Conservation (phyloP, 2,797 vertebrate genomes). For the Crypturellus tataupa region DNA sequence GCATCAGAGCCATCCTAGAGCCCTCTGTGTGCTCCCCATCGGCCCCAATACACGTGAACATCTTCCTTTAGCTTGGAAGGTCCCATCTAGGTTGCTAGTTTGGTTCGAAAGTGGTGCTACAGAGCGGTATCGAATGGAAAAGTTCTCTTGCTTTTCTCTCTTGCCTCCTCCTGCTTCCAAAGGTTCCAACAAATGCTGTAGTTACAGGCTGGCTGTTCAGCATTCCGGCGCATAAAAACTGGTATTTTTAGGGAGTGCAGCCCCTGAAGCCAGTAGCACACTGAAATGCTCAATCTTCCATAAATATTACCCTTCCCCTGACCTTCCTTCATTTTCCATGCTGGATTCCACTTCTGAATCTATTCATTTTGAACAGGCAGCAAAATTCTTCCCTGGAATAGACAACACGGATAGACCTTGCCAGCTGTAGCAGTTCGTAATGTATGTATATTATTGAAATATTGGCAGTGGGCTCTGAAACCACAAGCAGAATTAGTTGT, state of each 20-base stretch:
- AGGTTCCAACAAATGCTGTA: conserved; percentile 21
- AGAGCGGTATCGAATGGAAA: neutral
- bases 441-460: conserved; percentile 59
- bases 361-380: conserved; percentile 74
- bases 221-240: conserved; percentile 25
- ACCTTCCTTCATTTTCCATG: conserved; percentile 78
- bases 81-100: neutral
- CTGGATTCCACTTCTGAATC: conserved; percentile 74
- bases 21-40: neutral
- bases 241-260: conserved; percentile 33
- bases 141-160: neutral
- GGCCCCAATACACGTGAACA: rapidly evolving
- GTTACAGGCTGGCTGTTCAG: conserved; percentile 36
- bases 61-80: rapidly evolving
- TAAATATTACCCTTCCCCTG: conserved; percentile 74
- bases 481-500: conserved; percentile 65
- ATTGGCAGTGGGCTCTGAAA: conserved; percentile 63
- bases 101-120: neutral
- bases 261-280: conserved; percentile 67
- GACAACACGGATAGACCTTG: conserved; percentile 56
- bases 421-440: conserved; percentile 78
- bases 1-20: neutral
- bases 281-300: conserved; percentile 63
- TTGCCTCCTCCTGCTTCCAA: neutral
- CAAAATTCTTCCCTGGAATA: conserved; percentile 71